Evolutionary conservation across 2,113 vertebrate species (phyloP).

Genomic region (Struthio camelus): DNA sequence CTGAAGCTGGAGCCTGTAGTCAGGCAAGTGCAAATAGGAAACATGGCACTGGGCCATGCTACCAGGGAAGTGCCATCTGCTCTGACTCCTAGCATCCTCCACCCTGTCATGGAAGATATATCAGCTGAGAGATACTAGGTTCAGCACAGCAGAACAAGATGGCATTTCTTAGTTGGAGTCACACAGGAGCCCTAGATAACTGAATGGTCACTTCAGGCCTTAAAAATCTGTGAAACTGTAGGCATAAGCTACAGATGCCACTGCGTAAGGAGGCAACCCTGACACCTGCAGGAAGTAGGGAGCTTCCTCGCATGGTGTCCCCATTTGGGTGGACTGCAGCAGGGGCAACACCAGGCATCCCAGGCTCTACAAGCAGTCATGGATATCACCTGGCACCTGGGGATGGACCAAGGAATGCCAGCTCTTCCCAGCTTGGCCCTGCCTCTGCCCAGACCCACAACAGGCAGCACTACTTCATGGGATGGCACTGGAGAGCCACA

Average conservation of each 20-base stretch:
- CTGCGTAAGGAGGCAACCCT: background rate
- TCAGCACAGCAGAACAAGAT: background rate
- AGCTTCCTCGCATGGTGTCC: background rate
- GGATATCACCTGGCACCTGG: background rate
- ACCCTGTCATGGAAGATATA: background rate
- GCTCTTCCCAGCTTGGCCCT: background rate
- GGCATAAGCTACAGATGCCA: background rate
- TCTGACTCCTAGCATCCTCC: background rate
- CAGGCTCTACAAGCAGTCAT: background rate
- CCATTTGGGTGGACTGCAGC: background rate
- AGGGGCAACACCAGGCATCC: background rate
- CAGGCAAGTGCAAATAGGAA: background rate
- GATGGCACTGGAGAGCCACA: background rate
- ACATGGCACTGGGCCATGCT: background rate
- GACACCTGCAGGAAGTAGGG: background rate
- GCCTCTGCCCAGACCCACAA: background rate
- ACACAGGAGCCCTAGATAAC: background rate
- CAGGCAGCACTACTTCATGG: background rate
- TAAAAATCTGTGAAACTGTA: background rate
- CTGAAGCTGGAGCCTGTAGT: background rate
- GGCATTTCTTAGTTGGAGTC: background rate
- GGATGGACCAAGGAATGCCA: background rate
- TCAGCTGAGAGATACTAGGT: background rate
- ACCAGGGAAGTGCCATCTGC: background rate
- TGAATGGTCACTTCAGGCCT: background rate